A percentile compares a stretch with the other conserved stretches of the same genome.
phyloP scores from a whole-genome alignment of 2,113 vertebrate genomes.

The Phycodurus eques region DNA sequence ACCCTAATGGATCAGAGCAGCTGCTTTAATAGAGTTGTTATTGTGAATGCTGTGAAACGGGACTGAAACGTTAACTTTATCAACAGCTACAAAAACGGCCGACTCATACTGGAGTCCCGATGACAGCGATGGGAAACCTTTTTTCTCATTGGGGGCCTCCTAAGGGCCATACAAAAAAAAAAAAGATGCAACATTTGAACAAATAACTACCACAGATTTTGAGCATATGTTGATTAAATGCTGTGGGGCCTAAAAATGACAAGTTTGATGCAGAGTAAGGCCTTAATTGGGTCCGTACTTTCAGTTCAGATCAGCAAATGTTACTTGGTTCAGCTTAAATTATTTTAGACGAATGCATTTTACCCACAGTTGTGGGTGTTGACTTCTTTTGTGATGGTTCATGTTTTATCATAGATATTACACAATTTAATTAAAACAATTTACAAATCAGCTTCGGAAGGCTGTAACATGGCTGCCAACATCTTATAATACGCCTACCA shows the following conservation, averaged over 20 bases:
- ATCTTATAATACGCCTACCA: slow-evolving; percentile 18
- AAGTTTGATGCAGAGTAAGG: slow-evolving; percentile 36
- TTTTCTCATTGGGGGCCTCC: background rate
- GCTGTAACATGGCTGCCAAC: slow-evolving; percentile 19
- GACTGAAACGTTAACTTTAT: slow-evolving; percentile 4
- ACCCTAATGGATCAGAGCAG: slow-evolving; percentile 24
- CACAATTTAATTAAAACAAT: slow-evolving; percentile 1
- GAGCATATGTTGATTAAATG: background rate
- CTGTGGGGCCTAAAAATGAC: background rate
- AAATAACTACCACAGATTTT: background rate
- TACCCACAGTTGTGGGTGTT: slow-evolving; percentile 10
- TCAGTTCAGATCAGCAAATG: slow-evolving; percentile 11
- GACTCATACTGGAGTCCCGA: slow-evolving; percentile 15
- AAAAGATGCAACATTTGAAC: background rate
- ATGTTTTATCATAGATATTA: slow-evolving; percentile 7
- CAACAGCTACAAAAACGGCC: slow-evolving; percentile 13
- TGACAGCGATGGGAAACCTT: background rate
- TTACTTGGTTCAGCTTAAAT: background rate
- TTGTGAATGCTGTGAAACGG: slow-evolving; percentile 12
- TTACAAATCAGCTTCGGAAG: slow-evolving; percentile 8
- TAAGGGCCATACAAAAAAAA: no score
- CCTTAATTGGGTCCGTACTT: slow-evolving; percentile 1
- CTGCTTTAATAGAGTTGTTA: slow-evolving; percentile 13
- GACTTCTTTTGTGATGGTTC: background rate
- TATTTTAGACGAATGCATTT: background rate